These are phyloP conservation scores for Carpatolechia fugitivella DNA, from an alignment of 2,888 invertebrate species.

Conservation along the genomic window DNA sequence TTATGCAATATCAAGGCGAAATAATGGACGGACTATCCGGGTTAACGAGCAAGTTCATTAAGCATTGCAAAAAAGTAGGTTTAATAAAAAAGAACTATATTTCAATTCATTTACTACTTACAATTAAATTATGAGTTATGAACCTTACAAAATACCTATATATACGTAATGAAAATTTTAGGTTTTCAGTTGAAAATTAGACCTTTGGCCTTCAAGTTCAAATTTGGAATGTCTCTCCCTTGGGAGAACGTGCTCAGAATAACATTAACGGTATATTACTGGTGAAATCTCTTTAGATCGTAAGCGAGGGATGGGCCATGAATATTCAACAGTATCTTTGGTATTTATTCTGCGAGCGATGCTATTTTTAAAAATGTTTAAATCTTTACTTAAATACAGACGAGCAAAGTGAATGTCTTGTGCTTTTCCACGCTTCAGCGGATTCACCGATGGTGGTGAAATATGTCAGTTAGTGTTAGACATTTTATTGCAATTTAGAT, in stretches of 20 bases:
- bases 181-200: too few relatives aligned
- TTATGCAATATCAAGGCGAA: too few relatives aligned
- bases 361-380: not conserved
- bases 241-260: constrained; percentile 1
- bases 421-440: not conserved
- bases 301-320: not conserved
- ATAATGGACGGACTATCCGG: too few relatives aligned
- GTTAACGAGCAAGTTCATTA: too few relatives aligned
- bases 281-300: not conserved
- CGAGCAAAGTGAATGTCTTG: not conserved
- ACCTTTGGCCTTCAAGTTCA: not conserved
- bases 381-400: not conserved
- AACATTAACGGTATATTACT: constrained; percentile 1
- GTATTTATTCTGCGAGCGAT: not conserved
- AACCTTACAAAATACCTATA: too few relatives aligned
- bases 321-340: not conserved
- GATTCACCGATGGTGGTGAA: not conserved
- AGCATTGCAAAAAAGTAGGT: too few relatives aligned
- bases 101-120: too few relatives aligned
- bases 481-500: too few relatives aligned
- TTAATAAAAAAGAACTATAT: too few relatives aligned
- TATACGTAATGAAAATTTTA: too few relatives aligned
- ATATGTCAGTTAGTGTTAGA: too few relatives aligned
- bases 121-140: too few relatives aligned
- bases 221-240: not conserved